Evolutionary conservation across 2,888 invertebrate genomes (phyloP).

Genomic region (Acheta domesticus): DNA sequence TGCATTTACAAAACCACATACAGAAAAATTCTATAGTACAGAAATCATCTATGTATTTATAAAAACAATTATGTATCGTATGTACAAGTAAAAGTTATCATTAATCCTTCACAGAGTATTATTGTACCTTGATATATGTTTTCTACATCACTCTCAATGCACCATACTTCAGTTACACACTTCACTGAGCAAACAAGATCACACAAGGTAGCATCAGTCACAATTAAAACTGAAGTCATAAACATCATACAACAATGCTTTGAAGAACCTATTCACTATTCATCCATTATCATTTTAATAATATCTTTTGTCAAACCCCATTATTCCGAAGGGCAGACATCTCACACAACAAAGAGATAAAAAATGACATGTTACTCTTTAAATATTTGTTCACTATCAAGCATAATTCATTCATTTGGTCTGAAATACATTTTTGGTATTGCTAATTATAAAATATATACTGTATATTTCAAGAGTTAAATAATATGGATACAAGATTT

Average conservation of each 20-base stretch:
- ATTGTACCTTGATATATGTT: background rate
- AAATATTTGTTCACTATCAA: background rate
- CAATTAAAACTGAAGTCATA: background rate
- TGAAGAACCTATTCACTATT: background rate
- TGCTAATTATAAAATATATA: slow-evolving; percentile 36
- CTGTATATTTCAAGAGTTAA: background rate
- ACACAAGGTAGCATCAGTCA: slow-evolving; percentile 18
- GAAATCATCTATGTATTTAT: slow-evolving; percentile 18
- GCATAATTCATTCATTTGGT: slow-evolving; percentile 25
- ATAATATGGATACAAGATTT: background rate
- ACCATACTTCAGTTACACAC: slow-evolving; percentile 1
- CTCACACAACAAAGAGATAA: slow-evolving; percentile 19
- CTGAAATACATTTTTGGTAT: slow-evolving; percentile 36
- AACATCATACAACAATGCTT: background rate
- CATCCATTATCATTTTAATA: slow-evolving; percentile 18
- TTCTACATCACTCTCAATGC: background rate
- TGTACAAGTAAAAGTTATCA: slow-evolving; percentile 28
- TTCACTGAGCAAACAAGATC: slow-evolving; percentile 27
- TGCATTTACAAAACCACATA: slow-evolving; percentile 26
- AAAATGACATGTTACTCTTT: background rate
- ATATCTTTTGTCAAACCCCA: slow-evolving; percentile 6
- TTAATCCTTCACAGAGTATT: slow-evolving; percentile 18
- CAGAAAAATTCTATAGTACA: slow-evolving; percentile 25
- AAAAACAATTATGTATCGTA: slow-evolving; percentile 28
- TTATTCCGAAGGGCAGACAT: background rate